Evolutionary conservation across 2,888 invertebrate genomes (phyloP), one percentile per base, ranked within the genome.

Genomic region (Hirtodrosophila cameraria): DNA sequence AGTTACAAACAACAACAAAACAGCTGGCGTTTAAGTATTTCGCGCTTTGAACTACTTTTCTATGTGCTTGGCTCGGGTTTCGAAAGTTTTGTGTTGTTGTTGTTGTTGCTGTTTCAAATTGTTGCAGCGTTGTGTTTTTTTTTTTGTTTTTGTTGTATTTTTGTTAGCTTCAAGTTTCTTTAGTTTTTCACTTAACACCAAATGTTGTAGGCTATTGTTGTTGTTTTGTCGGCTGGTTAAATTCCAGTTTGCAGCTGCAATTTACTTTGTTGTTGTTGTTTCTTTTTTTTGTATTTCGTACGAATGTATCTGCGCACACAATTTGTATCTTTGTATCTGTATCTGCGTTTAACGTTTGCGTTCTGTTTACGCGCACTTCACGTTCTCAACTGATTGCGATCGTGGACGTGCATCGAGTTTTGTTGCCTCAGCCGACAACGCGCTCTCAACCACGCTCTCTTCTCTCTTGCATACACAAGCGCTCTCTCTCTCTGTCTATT

Each of bases 211-310:
- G 23, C 23, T 38, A 39, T 36, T 36, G 49, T 53, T 67, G 48
- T 31, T 52, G 11, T 15, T 50, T 45, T 55, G 73, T 63, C 48
- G 48, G 45, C 57, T 67, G 48, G 66, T 67, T 33, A 66, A 86
- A 85, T 75, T 80, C 85, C 84, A 86, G 85, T 86, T 87, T 75
- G 66, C 69, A 67, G 66, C 77, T 83, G 86, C 80, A 79, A 72
- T 69, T 74, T 15, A 58, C 45, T 39, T 46, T 65, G 36, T 33
- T 67, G 58, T 61, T 70, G 50, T 50, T 48, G 41, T 39, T 35
- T 30, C 28, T 30, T 23, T 33, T 23, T 23, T 36, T 52, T 38
- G 36, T 53, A 23, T 72, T 74, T 49, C 69, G 58, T 61, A 61
- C 73, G 68, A 68, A n/a, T n/a, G 59, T 77, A 70, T 68, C 67